Conservation (phyloP, 2,797 vertebrate genomes). For the Diglossa cyanea region DNA sequence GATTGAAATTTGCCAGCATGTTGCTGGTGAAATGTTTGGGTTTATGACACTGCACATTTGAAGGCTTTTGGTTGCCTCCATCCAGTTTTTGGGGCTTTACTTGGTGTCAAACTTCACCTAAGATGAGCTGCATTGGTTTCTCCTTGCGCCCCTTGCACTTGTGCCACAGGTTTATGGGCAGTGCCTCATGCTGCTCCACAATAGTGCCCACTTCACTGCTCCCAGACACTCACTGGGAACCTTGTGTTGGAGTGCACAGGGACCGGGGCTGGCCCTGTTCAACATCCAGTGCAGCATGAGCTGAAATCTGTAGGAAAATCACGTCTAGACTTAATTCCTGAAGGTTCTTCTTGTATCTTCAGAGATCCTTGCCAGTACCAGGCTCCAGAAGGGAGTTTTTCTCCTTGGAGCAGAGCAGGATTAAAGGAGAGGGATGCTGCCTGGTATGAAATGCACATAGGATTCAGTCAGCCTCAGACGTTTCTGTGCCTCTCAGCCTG, state of each 20-base stretch:
- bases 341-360: not conserved
- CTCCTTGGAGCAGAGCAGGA: not conserved
- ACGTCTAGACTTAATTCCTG: not conserved
- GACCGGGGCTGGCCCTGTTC: not conserved
- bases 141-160: not conserved
- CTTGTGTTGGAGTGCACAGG: not conserved
- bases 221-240: accelerated
- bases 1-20: not conserved
- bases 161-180: not conserved
- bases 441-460: not conserved
- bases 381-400: not conserved
- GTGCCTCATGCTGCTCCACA: not conserved
- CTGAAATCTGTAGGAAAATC: not conserved
- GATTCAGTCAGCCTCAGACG: not conserved
- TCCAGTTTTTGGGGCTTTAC: not conserved
- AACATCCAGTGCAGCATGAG: not conserved
- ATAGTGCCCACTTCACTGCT: not conserved
- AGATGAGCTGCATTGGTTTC: not conserved
- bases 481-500: not conserved
- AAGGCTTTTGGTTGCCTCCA: not conserved
- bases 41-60: not conserved
- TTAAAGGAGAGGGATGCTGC: not conserved
- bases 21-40: not conserved
- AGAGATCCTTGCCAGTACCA: not conserved
- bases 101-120: not conserved